phyloP scores from a whole-genome alignment of 2,113 vertebrate species.

The Myrmophylax atrothorax region DNA sequence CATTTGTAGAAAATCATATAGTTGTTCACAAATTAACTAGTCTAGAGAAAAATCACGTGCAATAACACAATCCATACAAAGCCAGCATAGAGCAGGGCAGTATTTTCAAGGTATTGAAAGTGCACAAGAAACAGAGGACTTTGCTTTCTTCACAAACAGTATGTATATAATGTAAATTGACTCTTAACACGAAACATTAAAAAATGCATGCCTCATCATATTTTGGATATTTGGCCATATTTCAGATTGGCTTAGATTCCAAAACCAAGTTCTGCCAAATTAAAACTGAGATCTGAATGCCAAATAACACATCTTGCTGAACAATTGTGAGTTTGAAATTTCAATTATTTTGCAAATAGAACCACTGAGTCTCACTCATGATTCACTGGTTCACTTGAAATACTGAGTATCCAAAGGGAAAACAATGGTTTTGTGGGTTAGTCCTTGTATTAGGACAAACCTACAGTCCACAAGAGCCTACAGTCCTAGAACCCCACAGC shows the following conservation, averaged over 20 bases:
- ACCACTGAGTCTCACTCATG: neutral
- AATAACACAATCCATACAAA: neutral
- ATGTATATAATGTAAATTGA: neutral
- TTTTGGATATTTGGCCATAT: neutral
- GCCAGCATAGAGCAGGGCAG: neutral
- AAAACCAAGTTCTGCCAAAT: neutral
- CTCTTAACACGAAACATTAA: neutral
- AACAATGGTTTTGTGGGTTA: neutral
- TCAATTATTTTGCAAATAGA: neutral
- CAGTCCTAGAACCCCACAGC: accelerated
- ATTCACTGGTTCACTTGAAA: neutral
- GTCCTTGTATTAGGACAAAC: neutral
- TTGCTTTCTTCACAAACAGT: neutral
- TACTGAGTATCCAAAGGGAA: neutral
- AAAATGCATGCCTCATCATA: neutral
- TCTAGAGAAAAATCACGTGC: neutral
- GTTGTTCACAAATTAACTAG: neutral
- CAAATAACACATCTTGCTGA: neutral
- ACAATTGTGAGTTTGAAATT: neutral
- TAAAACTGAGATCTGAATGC: neutral
- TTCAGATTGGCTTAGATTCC: neutral
- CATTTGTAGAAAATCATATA: neutral
- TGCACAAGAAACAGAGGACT: neutral
- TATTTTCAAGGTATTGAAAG: neutral
- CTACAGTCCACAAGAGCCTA: neutral